phyloP scores from a whole-genome alignment of 2,113 vertebrate species.

The Corythornis vintsioides region DNA sequence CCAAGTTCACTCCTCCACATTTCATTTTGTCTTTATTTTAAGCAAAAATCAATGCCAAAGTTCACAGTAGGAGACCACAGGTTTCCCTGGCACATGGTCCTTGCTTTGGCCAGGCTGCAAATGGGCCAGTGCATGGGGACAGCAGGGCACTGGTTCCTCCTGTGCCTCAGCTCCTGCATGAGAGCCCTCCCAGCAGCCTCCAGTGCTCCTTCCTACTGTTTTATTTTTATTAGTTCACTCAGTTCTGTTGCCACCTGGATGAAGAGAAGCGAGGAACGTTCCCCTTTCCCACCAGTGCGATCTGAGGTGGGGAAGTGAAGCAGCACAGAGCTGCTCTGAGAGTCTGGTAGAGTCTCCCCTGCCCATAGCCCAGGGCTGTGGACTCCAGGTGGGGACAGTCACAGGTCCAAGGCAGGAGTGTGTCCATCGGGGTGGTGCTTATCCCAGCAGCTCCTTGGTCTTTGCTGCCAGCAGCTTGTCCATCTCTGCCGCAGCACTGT shows the following conservation, averaged over 20 bases:
- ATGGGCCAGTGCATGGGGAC: rapidly evolving
- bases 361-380: background rate
- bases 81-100: rapidly evolving
- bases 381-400: rapidly evolving
- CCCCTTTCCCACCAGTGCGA: background rate
- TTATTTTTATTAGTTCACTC: background rate
- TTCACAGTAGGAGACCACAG: background rate
- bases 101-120: background rate
- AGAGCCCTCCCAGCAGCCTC: background rate
- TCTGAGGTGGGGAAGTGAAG: background rate
- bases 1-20: background rate
- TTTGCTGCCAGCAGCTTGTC: constrained; percentile 90
- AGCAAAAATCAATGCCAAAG: background rate
- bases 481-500: constrained; percentile 78
- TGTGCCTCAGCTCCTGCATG: background rate
- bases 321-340: background rate
- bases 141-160: background rate
- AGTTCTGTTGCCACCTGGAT: background rate
- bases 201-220: background rate
- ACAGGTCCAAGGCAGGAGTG: rapidly evolving
- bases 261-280: background rate
- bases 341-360: background rate
- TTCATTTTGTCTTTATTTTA: background rate
- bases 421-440: background rate
- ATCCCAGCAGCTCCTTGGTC: constrained; percentile 91